phyloP scores from a whole-genome alignment of 2,113 vertebrate genomes.

The Ageneiosus marmoratus region DNA sequence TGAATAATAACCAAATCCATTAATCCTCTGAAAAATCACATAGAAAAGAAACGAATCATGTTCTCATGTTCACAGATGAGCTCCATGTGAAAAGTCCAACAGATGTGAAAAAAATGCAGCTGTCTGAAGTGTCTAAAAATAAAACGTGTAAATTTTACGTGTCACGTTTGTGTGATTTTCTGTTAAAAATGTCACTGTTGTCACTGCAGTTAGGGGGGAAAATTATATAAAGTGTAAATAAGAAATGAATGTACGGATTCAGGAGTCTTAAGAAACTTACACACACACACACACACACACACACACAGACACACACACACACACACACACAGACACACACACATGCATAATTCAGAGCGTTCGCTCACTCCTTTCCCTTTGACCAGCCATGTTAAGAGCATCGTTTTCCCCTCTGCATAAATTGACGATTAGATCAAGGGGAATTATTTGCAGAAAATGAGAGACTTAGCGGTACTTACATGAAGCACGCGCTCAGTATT shows the following conservation, averaged over 20 bases:
- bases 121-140: not conserved
- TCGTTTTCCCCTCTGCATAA: constrained; percentile 63
- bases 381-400: constrained; percentile 64
- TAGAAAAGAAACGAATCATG: not conserved
- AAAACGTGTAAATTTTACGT: not conserved
- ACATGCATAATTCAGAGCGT: constrained; percentile 72
- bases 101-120: not conserved
- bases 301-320: constrained; percentile 25
- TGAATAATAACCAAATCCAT: not conserved
- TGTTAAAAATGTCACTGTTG: not conserved
- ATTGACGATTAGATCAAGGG: constrained; percentile 72
- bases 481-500: constrained; percentile 69
- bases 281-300: constrained; percentile 38
- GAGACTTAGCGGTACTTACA: constrained; percentile 73
- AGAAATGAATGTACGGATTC: constrained; percentile 30
- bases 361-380: constrained; percentile 68
- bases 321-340: constrained; percentile 42
- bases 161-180: not conserved
- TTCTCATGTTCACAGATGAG: not conserved
- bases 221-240: constrained; percentile 21
- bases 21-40: not conserved
- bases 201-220: not conserved
- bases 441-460: constrained; percentile 78
- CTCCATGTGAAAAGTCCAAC: not conserved
- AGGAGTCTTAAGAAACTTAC: constrained; percentile 23